Percentiles rank a stretch among this genome's conserved stretches.
phyloP scores from a whole-genome alignment of 2,888 invertebrate genomes.

The Chrysomela aeneicollis region DNA sequence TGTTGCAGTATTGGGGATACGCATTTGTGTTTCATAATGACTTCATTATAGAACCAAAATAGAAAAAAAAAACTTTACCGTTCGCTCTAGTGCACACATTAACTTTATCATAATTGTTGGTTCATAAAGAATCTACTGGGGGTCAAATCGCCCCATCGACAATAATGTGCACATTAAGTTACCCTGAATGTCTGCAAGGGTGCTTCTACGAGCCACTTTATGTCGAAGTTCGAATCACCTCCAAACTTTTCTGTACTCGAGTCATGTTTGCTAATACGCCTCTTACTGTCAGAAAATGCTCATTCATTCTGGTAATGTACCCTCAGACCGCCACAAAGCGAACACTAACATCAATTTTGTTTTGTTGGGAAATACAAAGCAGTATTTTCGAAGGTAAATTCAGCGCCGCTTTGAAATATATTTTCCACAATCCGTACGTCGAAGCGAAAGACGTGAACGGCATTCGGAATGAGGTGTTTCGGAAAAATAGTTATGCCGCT shows the following conservation, averaged over 20 bases:
- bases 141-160: background rate
- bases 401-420: slow-evolving; percentile 53
- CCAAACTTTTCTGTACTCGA: slow-evolving; percentile 22
- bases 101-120: no score
- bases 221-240: background rate
- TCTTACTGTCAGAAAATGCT: slow-evolving; percentile 33
- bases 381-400: slow-evolving; percentile 52
- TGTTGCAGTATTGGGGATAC: no score
- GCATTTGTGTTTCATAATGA: no score
- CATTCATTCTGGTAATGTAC: slow-evolving; percentile 34
- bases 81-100: no score
- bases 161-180: background rate
- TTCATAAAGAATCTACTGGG: no score
- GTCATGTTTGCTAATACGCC: slow-evolving; percentile 37
- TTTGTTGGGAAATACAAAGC: slow-evolving; percentile 49
- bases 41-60: no score
- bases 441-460: slow-evolving; percentile 22
- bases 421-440: slow-evolving; percentile 49
- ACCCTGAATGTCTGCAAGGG: background rate
- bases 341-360: slow-evolving; percentile 39
- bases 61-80: no score
- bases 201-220: background rate
- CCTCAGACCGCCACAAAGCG: slow-evolving; percentile 39
- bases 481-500: background rate
- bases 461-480: slow-evolving; percentile 6